phyloP scores from a whole-genome alignment of 2,888 invertebrate species.

The Physocephala rufipes region DNA sequence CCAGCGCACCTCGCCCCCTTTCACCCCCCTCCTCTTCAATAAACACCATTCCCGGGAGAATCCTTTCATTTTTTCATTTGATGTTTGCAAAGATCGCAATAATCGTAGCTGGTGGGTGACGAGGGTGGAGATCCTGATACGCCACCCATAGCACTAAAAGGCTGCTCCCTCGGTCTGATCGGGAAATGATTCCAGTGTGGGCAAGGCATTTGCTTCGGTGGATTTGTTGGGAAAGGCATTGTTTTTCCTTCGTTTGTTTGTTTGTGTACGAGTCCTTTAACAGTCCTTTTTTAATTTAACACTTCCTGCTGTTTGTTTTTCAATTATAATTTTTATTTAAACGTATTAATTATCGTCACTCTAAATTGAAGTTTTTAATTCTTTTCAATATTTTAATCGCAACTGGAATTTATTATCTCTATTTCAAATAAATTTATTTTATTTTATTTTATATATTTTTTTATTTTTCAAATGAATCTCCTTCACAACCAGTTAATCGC shows the following conservation, averaged over 20 bases:
- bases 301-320: conserved; percentile 9
- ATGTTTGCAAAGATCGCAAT: conserved; percentile 17
- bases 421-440: not conserved
- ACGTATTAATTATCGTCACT: not conserved
- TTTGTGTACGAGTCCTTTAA: conserved; percentile 11
- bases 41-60: not conserved
- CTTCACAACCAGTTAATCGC: not conserved
- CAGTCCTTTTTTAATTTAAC: not conserved
- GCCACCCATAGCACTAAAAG: conserved; percentile 14
- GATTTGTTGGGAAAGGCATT: conserved; percentile 62
- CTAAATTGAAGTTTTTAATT: conserved; percentile 2
- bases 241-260: conserved; percentile 15
- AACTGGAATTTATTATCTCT: not conserved
- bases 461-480: not conserved
- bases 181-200: conserved; percentile 65
- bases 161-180: conserved; percentile 50
- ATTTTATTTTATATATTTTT: not conserved
- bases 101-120: conserved; percentile 29
- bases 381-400: not conserved
- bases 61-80: not conserved
- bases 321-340: conserved; percentile 11
- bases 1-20: too few relatives aligned
- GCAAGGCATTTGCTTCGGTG: conserved; percentile 62
- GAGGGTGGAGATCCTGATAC: conserved; percentile 28
- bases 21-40: not conserved